Base-by-base conservation (phyloP, 2,113 vertebrate genomes). In the Chunga burmeisteri region DNA sequence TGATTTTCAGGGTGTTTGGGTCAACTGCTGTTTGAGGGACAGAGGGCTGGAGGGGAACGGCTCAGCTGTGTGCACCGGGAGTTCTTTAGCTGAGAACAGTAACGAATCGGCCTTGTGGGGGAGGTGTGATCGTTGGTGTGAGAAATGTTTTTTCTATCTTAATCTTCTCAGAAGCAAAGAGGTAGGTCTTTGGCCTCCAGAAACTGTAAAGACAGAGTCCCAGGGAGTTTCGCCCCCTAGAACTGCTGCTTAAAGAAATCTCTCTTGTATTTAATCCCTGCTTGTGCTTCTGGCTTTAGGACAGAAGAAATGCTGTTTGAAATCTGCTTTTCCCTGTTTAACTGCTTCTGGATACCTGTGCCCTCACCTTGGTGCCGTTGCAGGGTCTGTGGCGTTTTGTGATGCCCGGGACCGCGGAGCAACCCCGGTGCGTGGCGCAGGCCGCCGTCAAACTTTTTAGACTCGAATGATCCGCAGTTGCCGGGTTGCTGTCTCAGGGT, bases 371-470 rank as follows among this genome's bases (percentile, higher is more conserved):
- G 6, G 44, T 40, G 47, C 32, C 5, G 0, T n/a, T 19, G 34
- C 1, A 2, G 29, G 7, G 23, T 56, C 49, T 30, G 46, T n/a
- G 66, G 49, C 23, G 2, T 93, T 81, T 87, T 1, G 0, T 38
- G 34, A 22, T 4, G 26, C 38, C 10, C 3, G 7, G 32, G 22
- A 65, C 36, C 15, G 1, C 2, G 3, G n/a, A 70, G 82, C 27
- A 7, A 17, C 21, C 18, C 63, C 11, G 0, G 58, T 2, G 65
- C 4, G 3, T 0, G 4, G 63, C 0, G 0, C 3, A 1, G 19
- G 55, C 63, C 3, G 4, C 63, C 10, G 0, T 55, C 4, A 18
- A 4, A 26, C 47, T 8, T 46, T 27, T 50, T 59, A 42, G 73
- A 32, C 62, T 87, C 0, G 0, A 71, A 7, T 1, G 26, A 61